Base-by-base conservation (phyloP, 1,140 invertebrate genomes). In the Leptoteleia sp. region DNA sequence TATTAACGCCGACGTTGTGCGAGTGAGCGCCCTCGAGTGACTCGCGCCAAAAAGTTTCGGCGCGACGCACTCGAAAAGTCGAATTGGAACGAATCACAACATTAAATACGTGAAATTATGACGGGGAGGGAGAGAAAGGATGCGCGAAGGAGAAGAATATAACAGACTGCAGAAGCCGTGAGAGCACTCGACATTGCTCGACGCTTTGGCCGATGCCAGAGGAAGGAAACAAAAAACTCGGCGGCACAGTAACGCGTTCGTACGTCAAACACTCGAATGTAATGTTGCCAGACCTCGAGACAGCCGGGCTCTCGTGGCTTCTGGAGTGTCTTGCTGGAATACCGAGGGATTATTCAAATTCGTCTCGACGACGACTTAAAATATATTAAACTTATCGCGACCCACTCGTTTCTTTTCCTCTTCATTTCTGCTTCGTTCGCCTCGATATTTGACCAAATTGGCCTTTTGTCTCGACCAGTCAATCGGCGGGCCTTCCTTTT, bases 151-250 rank as follows among this genome's bases (percentile, higher is more conserved):
- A 64, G 31, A 13, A 48, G 75, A 64, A 11, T 52, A 77, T 71
- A 77, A 71, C 75, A 71, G 67, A 77, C 47, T 62, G 81, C 43
- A 79, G 73, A 67, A 77, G 71, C 71, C 82, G 80, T 80, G 82
- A 85, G 84, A 84, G 83, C 83, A 84, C 84, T 85, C 83, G 84
- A 86, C 82, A 85, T 86, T 83, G 80, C 84, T 84, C 79, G 83
- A 73, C 82, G 84, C 79, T 83, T 81, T 81, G 81, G 82, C 65
- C 81, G 76, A 84, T 77, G 81, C 76, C 78, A 83, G 83, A 83
- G 22, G 80, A 80, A 79, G 82, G 83, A 83, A 83, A 84, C 70
- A 81, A 81, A 81, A 81, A 81, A 81, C 70, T 76, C 42, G 79
- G 71, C 76, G 76, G 76, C 76, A 79, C 77, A 79, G 79, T 81